phyloP scores from a whole-genome alignment of 64 coral and sea anemone species.

The Platygyra sinensis region DNA sequence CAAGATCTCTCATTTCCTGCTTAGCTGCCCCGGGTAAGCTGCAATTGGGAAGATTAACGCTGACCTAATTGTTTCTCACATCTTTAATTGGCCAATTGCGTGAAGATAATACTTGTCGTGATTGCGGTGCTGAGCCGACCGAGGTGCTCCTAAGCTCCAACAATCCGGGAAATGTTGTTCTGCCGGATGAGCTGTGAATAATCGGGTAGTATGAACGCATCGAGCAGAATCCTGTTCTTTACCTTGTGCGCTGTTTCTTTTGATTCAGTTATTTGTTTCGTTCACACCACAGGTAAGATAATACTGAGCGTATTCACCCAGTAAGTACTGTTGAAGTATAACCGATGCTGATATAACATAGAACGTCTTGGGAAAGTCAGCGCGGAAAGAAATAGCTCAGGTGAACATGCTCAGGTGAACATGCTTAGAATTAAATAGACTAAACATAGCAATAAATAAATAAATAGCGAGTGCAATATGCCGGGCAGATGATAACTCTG shows the following conservation, averaged over 20 bases:
- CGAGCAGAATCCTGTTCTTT: background rate
- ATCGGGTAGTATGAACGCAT: background rate
- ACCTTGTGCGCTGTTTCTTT: background rate
- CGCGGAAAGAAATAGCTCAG: too few relatives aligned
- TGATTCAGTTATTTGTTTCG: background rate
- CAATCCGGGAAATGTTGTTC: background rate
- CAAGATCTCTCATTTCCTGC: background rate
- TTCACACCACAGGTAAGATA: slow-evolving; percentile 6
- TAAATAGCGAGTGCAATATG: too few relatives aligned
- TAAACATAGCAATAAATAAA: too few relatives aligned
- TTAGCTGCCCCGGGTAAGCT: too few relatives aligned
- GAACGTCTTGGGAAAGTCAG: too few relatives aligned
- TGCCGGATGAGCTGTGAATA: background rate
- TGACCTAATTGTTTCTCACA: background rate
- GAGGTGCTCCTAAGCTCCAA: too few relatives aligned
- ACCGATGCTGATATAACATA: background rate
- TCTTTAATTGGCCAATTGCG: background rate
- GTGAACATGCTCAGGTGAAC: too few relatives aligned
- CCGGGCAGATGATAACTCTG: too few relatives aligned
- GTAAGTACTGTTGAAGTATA: background rate
- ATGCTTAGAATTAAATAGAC: too few relatives aligned
- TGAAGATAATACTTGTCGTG: background rate
- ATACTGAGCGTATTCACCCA: background rate
- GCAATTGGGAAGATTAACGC: background rate
- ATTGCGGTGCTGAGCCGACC: background rate